Base-by-base conservation (phyloP, 2,113 vertebrate species). In the Gopherus evgoodei region DNA sequence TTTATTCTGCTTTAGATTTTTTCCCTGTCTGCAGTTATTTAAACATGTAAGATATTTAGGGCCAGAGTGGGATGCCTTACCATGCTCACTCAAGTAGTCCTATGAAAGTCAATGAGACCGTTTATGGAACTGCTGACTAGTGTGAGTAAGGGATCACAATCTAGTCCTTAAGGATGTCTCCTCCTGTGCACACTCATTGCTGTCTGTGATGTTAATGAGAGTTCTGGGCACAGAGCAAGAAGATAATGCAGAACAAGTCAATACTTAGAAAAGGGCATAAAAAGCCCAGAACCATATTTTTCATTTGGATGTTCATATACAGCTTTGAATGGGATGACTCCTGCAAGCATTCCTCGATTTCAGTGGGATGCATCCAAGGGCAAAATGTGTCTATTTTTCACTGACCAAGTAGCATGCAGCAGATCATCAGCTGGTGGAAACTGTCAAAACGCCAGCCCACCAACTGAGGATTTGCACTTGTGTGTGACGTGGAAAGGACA, bases 361-460 rank as follows among this genome's bases (percentile, higher is more conserved):
- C 47, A 54, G 5, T 27, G 22, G 27, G 69, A 57, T 52, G 16
- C 12, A 52, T 3, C 42, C 35, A 38, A 86, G n/a, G 49, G 49
- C 31, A 97, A 86, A 93, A 86, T 52, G 11, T 76, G 31, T 11
- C 27, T 42, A 89, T 62, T 54, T 59, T 89, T 56, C n/a, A 87
- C 24, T 62, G 19, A 38, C 84, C 10, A 69, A 17, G 12, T 80
- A 38, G 35, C 19, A 31, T 49, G 47, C 25, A 47, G 19, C 27
- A 47, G 79, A n/a, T 54, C 31, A 54, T 82, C 80, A 83, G 52
- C 31, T 76, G 24, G 13, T 91, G 42, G 82, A 85, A 89, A 87
- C 49, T 75, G 81, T 85, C 75, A 90, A n/a, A 4, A 42, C 62
- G 87, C 11, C 21, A 80, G 0, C 57, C 84, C 0, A 57, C 22